These are phyloP conservation scores for Oryzias melastigma DNA, from an alignment of 2,113 vertebrate species.

Conservation along the genomic window DNA sequence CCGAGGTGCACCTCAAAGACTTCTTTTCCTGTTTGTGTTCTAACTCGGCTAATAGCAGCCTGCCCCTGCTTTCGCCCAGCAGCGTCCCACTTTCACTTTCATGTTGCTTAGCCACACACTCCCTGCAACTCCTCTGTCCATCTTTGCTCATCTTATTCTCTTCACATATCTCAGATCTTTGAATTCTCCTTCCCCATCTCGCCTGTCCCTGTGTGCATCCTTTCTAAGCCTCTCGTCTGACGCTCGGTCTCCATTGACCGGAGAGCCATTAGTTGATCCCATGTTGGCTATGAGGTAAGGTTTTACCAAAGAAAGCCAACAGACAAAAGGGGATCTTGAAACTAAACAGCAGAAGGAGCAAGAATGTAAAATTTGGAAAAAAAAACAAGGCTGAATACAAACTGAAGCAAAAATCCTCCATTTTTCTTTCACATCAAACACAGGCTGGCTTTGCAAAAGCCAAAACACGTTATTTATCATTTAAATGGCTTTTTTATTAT, in stretches of 20 bases:
- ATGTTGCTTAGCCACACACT: conserved; percentile 38
- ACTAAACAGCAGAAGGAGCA: conserved; percentile 1
- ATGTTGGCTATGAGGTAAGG: conserved; percentile 13
- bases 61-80: conserved; percentile 54
- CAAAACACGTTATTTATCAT: too few species aligned
- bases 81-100: conserved; percentile 56
- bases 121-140: conserved; percentile 10
- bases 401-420: background rate
- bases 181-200: conserved; percentile 15
- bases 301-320: conserved; percentile 1
- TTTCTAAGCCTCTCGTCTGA: conserved; percentile 4
- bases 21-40: conserved; percentile 5
- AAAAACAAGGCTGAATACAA: background rate
- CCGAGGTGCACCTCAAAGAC: conserved; percentile 20
- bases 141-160: background rate
- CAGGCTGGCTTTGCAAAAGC: too few species aligned
- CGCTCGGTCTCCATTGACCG: conserved; percentile 16
- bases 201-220: conserved; percentile 2
- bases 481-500: conserved; percentile 4
- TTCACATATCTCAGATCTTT: conserved; percentile 23
- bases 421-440: background rate
- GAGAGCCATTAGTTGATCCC: conserved; percentile 31
- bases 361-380: conserved; percentile 18
- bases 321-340: background rate
- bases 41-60: conserved; percentile 38